Conservation (phyloP, 2,888 invertebrate species). For the Cataglyphis rosenhaueri region DNA sequence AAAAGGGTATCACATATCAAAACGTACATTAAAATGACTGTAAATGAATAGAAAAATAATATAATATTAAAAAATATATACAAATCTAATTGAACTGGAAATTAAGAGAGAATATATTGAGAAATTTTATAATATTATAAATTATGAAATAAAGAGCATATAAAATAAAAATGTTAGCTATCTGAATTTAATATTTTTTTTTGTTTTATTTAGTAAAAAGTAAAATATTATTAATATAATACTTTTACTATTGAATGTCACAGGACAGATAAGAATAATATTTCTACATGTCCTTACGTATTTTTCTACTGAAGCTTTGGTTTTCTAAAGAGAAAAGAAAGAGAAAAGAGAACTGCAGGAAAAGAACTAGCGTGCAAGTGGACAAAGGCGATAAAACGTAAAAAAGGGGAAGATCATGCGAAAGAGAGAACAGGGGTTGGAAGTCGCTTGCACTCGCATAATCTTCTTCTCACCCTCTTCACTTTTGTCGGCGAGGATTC, state of each 20-base stretch:
- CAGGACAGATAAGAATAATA: neutral
- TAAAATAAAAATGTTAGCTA: neutral
- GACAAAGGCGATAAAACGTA: conserved; percentile 62
- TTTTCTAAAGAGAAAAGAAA: neutral
- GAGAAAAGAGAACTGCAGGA: neutral
- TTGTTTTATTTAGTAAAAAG: neutral
- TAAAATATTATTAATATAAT: neutral
- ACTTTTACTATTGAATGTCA: neutral
- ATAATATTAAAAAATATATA: neutral
- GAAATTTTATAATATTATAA: neutral
- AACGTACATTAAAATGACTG: neutral
- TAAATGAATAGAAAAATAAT: neutral
- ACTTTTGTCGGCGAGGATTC: conserved; percentile 1
- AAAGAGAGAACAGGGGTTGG: conserved; percentile 11
- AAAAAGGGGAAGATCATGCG: conserved; percentile 21
- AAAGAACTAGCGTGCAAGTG: conserved; percentile 38
- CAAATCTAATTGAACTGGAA: neutral
- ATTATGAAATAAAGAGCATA: neutral
- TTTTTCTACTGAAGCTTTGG: neutral
- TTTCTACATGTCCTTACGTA: conserved; percentile 23
- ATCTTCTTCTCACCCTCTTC: neutral
- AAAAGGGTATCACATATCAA: neutral
- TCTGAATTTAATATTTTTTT: neutral
- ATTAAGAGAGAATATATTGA: neutral
- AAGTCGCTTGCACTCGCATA: conserved; percentile 34